Base-by-base conservation (phyloP, 2,797 vertebrate species). In the Lophotriccus pileatus region DNA sequence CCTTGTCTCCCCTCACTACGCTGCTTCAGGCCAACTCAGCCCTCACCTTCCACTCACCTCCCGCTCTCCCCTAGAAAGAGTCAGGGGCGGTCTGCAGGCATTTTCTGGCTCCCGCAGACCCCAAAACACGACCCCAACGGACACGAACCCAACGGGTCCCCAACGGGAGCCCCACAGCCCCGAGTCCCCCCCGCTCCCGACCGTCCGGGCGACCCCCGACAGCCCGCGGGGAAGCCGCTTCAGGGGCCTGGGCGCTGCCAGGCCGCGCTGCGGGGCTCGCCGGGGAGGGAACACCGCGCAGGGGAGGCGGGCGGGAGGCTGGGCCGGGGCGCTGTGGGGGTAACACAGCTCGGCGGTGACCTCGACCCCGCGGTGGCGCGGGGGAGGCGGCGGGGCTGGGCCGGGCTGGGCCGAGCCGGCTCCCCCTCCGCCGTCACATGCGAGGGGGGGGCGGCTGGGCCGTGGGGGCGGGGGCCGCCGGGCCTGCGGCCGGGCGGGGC, bases 371-470 rank as follows among this genome's bases (percentile, higher is more conserved):
- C 50, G 50, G 50, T 4, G 37, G 22, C 28, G 25, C 30, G 60
- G 27, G 19, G 37, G 27, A 4, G 84, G 69, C 0, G 23, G 25
- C 12, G 24, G 32, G 76, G 9, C 55, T 78, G 22, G 89, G 67
- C 79, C 37, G n/a, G 47, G 60, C 44, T 12, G 22, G 89, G 67
- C 79, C 37, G n/a, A 44, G 60, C 46, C 75, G 39, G 62, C 72
- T 68, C 59, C 32, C 70, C 64, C 69, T 34, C 37, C 14, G 69
- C 55, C 52, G 95, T 94, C 95, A 94, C 93, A 92, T 90, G 96
- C 87, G 94, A 88, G 83, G 89, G 94, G 91, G 90, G 94, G 94
- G 92, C 82, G 74, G 89, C 67, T 64, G 88, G 77, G 95, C 89
- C 36, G 83, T 82, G 79, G 90, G 84, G 55, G 91, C 3, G 52